Conservation (phyloP, 1,140 invertebrate species). For the Lucilia cuprina region DNA sequence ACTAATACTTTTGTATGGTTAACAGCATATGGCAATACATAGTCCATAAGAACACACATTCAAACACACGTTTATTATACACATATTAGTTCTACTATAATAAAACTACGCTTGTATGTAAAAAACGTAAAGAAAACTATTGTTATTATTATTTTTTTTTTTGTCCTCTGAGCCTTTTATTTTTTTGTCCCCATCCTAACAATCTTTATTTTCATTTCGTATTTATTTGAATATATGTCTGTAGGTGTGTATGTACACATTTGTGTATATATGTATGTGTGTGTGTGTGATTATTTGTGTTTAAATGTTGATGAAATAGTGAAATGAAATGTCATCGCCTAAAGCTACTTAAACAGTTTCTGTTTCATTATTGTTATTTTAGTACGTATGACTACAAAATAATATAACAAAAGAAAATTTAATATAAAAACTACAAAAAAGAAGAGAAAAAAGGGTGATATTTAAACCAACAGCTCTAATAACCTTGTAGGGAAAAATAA, state of each 20-base stretch:
- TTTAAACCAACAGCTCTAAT: background rate
- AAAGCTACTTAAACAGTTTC: constrained; percentile 23
- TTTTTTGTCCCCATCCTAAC: too few species aligned
- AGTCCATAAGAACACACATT: too few species aligned
- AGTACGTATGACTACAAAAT: constrained; percentile 2
- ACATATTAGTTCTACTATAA: too few species aligned
- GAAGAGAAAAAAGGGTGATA: background rate
- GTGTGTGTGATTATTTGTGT: background rate
- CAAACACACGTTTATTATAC: too few species aligned
- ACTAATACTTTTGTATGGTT: too few species aligned
- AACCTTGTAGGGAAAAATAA: background rate
- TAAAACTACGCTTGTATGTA: too few species aligned
- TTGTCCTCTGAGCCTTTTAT: too few species aligned
- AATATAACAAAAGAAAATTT: constrained; percentile 27
- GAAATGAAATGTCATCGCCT: constrained; percentile 32
- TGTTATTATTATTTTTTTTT: too few species aligned
- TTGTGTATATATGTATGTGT: background rate
- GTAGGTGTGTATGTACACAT: background rate
- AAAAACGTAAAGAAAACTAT: too few species aligned
- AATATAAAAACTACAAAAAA: background rate
- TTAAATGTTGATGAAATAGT: constrained; percentile 23
- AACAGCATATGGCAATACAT: too few species aligned
- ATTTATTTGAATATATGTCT: background rate
- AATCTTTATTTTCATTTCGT: too few species aligned
- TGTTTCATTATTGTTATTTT: background rate